Conservation (phyloP, 2,797 vertebrate species). For the Spea hammondii region DNA sequence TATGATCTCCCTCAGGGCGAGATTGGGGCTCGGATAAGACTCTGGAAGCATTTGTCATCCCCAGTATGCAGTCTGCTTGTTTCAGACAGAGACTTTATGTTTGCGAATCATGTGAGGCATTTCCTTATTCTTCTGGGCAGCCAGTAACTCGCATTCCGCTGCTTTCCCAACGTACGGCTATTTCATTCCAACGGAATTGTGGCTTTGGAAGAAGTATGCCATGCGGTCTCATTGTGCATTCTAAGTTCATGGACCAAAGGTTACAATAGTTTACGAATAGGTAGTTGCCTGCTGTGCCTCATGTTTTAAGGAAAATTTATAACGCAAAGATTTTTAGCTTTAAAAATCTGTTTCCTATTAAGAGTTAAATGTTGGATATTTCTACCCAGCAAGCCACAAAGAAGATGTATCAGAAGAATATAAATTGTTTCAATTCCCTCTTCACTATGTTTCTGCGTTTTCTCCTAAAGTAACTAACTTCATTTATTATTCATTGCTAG, state of each 20-base stretch:
- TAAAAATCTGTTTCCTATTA: not conserved
- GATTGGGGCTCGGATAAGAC: not conserved
- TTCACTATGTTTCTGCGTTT: too few species aligned
- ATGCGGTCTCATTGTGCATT: not conserved
- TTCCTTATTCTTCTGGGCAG: slow-evolving; percentile 38
- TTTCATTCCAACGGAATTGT: not conserved
- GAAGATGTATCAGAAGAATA: too few species aligned
- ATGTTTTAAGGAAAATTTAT: not conserved
- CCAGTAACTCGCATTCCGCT: slow-evolving; percentile 36
- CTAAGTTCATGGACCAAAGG: not conserved
- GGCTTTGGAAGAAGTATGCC: not conserved
- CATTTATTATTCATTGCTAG: too few species aligned
- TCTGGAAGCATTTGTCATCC: slow-evolving; percentile 5
- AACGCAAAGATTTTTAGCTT: not conserved
- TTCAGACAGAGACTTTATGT: slow-evolving; percentile 18
- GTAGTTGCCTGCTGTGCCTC: not conserved
- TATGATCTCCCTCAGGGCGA: slow-evolving; percentile 1
- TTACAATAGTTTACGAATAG: not conserved
- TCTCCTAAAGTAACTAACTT: too few species aligned
- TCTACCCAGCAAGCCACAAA: too few species aligned
- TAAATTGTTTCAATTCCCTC: too few species aligned
- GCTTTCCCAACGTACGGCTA: slow-evolving; percentile 10
- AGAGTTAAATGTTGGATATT: not conserved
- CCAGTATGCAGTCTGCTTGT: slow-evolving; percentile 4
- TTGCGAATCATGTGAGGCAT: slow-evolving; percentile 41